Percentiles rank a stretch among this genome's conserved stretches.
These are phyloP conservation scores for Cotesia congregata DNA, from an alignment of 2,888 invertebrate genomes.

Conservation along the genomic window DNA sequence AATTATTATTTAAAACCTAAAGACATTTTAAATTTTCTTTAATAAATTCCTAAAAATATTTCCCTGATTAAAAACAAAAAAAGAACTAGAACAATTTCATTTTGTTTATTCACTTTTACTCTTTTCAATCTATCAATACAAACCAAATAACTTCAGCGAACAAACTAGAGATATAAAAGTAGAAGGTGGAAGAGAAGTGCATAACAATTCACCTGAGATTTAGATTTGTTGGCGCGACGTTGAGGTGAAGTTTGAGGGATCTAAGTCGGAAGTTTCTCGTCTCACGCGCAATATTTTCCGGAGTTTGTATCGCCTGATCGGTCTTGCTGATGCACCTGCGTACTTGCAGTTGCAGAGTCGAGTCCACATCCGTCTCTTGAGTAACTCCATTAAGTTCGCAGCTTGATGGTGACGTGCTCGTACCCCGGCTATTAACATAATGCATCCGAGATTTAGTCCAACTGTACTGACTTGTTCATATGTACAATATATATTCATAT, in stretches of 20 bases:
- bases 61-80: no score
- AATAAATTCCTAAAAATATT: no score
- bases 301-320: conserved; percentile 82
- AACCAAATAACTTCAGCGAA: not conserved
- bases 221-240: conserved; percentile 75
- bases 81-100: no score
- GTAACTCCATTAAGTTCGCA: conserved; percentile 74
- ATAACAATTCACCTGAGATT: conserved; percentile 73
- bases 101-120: not conserved
- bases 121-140: not conserved
- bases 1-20: no score
- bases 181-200: not conserved
- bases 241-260: conserved; percentile 75
- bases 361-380: conserved; percentile 50
- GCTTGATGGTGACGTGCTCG: conserved; percentile 74
- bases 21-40: no score
- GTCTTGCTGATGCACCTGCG: conserved; percentile 54
- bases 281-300: conserved; percentile 79
- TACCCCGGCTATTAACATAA: conserved; percentile 56
- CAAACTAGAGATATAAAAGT: not conserved
- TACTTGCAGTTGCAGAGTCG: conserved; percentile 45
- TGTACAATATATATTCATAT: no score
- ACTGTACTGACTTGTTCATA: no score
- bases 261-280: conserved; percentile 76
- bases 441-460: not conserved